Evolutionary conservation across 2,888 invertebrate genomes (phyloP), one percentile per base, ranked within the genome.

Genomic region (Laspeyria flexula): DNA sequence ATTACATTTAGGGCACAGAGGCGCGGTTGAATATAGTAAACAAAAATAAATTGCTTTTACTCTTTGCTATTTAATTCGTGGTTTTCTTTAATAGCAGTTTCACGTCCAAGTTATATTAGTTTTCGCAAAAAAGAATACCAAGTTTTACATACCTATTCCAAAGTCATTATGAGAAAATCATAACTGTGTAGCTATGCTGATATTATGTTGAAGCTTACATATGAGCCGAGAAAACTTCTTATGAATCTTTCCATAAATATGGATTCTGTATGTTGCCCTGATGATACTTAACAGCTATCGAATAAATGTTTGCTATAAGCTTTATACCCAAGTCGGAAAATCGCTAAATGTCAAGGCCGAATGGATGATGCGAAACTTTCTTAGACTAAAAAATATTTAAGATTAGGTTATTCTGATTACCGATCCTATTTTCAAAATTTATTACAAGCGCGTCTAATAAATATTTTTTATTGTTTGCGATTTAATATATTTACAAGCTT

Each of bases 341-440:
- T 39, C 53, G 12, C 21, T 30, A 55, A 60, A 68, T 56, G 50
- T 52, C 43, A 60, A 54, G 49, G 44, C 47, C 50, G 12, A 42
- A 35, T 1, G 34, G 39, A 18, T 35, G 38, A 37, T 55, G 34
- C 48, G 37, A 39, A 55, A 37, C 35, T 44, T 60, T 43, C 49
- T 35, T 41, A 21, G n/a, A 34, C 23, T 49, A 40, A 34, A 45
- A 56, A 63, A 56, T 65, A 46, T 65, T 50, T 48, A 31, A 45
- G 48, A 45, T 18, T 42, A 31, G 39, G n/a, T n/a, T n/a, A n/a
- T n/a, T n/a, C n/a, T n/a, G n/a, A n/a, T n/a, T n/a, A n/a, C n/a
- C n/a, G n/a, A n/a, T n/a, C n/a, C n/a, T n/a, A n/a, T n/a, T n/a
- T n/a, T n/a, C n/a, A n/a, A n/a, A n/a, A n/a, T n/a, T n/a, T n/a